Evolutionary conservation across 2,888 invertebrate genomes (phyloP), one percentile per base, ranked within the genome.

Genomic region (Dascillus cervinus): DNA sequence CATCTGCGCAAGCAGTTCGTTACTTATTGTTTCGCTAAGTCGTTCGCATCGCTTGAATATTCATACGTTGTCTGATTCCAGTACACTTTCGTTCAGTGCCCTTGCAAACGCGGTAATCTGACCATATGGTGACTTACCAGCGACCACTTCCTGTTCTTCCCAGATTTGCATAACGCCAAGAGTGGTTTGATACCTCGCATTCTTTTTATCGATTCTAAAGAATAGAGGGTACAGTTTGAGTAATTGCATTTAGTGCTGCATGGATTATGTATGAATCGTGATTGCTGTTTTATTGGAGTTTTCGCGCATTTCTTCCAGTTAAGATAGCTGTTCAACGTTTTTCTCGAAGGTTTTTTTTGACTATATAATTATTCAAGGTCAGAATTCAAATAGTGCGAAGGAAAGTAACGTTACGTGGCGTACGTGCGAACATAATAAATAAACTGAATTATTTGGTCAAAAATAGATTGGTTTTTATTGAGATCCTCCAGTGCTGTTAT

Each of bases 41-140:
- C 44, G 43, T 39, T 46, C 41, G 29, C 37, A 39, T 40, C 40
- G 33, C 39, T 32, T 49, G 49, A 44, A 50, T 46, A 47, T 46
- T 47, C 45, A 45, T 47, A 40, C 32, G 41, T 14, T 37, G 42
- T 40, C 39, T 44, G 37, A 39, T 46, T 46, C 41, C 28, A 33
- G 37, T 31, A 23, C 26, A 28, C 34, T 32, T 37, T 39, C 48
- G 47, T 49, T 46, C 49, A 46, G 34, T 48, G 44, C 39, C 43
- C 47, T 40, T 39, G 22, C 34, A 31, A 26, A 26, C 34, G 31
- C n/a, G n/a, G 32, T 34, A 29, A 28, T 44, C 20, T 36, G 47
- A 47, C 51, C 51, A 51, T 51, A 51, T 51, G 51, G 51, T 49
- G 45, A 41, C 47, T 46, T 43, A 43, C 47, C 37, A 37, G 35